These are phyloP conservation scores for Melanchra persicariae DNA, from an alignment of 2,888 invertebrate species.

Conservation along the genomic window DNA sequence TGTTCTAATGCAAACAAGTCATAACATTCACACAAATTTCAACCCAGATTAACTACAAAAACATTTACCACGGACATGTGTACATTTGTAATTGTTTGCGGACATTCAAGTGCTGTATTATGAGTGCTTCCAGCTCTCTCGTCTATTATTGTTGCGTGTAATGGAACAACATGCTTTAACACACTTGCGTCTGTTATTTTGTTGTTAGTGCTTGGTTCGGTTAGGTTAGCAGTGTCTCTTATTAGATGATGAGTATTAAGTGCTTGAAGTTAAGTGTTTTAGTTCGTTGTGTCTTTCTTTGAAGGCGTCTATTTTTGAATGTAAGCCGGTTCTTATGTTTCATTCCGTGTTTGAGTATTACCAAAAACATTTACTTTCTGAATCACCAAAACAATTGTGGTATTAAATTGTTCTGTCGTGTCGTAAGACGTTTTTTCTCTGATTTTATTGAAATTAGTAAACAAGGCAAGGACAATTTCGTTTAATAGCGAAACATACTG, in stretches of 20 bases:
- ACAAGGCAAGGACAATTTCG: too few relatives aligned
- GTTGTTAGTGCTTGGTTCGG: slow-evolving; percentile 24
- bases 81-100: slow-evolving; percentile 57
- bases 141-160: slow-evolving; percentile 52
- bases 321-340: background rate
- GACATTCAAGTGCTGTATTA: slow-evolving; percentile 54
- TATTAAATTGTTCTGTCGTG: background rate
- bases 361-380: background rate
- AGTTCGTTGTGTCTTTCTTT: background rate
- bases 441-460: background rate
- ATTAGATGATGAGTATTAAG: slow-evolving; percentile 25
- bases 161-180: slow-evolving; percentile 56
- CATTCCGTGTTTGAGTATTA: background rate
- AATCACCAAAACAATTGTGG: background rate
- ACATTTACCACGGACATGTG: slow-evolving; percentile 47
- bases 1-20: slow-evolving; percentile 24
- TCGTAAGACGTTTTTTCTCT: background rate
- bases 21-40: slow-evolving; percentile 50
- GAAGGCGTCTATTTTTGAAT: background rate
- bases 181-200: slow-evolving; percentile 46
- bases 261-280: slow-evolving; percentile 13
- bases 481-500: background rate
- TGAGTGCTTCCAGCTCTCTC: slow-evolving; percentile 49
- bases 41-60: slow-evolving; percentile 53
- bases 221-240: slow-evolving; percentile 31